phyloP scores from a whole-genome alignment of 2,888 invertebrate genomes.

The Cordilura impudica region DNA sequence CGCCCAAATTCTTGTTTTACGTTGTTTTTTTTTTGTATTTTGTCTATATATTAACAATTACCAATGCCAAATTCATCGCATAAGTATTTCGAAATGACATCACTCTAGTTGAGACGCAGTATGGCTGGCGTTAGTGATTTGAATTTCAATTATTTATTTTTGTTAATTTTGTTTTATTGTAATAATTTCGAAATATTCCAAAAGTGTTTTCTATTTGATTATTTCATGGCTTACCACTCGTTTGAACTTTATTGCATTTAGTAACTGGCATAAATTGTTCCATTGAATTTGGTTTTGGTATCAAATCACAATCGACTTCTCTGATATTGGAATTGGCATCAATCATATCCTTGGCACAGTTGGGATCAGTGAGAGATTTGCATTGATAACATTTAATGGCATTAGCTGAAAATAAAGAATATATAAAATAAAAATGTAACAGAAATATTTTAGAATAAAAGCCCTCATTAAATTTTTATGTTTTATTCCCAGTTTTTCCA shows the following conservation, averaged over 20 bases:
- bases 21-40: too few species aligned
- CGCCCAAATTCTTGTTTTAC: constrained; percentile 11
- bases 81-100: constrained; percentile 68
- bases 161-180: not conserved
- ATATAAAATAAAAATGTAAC: not conserved
- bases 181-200: not conserved
- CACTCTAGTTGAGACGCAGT: constrained; percentile 53
- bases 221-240: constrained; percentile 67
- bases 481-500: too few species aligned
- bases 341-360: constrained; percentile 71
- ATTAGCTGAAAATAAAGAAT: constrained; percentile 66
- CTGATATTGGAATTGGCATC: constrained; percentile 69
- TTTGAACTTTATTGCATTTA: constrained; percentile 74
- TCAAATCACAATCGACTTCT: constrained; percentile 71
- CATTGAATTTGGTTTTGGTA: constrained; percentile 66
- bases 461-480: too few species aligned
- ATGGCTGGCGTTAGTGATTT: not conserved
- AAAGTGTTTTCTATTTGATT: not conserved
- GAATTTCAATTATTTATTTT: constrained; percentile 26
- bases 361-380: constrained; percentile 72
- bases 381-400: constrained; percentile 76
- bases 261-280: constrained; percentile 73
- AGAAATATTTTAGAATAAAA: not conserved
- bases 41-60: not conserved
- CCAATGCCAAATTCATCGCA: constrained; percentile 30